These are phyloP conservation scores for Blastobasis adustella DNA, from an alignment of 2,888 invertebrate genomes.

Conservation along the genomic window DNA sequence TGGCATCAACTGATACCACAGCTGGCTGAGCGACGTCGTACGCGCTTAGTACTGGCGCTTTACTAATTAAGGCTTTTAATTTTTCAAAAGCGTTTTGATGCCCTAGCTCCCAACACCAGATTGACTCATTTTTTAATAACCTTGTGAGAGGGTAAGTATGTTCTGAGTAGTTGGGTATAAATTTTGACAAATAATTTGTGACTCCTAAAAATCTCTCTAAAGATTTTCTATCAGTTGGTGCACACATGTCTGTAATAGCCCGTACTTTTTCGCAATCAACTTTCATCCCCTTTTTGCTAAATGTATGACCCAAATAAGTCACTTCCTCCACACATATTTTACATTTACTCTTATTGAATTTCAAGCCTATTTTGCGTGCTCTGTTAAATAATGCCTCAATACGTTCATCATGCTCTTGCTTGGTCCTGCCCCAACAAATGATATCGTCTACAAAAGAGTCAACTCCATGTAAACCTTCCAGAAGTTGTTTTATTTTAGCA, in stretches of 20 bases:
- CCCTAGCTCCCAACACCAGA: neutral
- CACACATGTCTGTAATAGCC: neutral
- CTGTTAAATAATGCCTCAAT: neutral
- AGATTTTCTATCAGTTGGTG: neutral
- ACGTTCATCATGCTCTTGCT: constrained; percentile 1
- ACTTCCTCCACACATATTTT: constrained; percentile 3
- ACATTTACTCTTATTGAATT: constrained; percentile 5
- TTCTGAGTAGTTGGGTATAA: constrained; percentile 5
- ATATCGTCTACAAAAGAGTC: constrained; percentile 4
- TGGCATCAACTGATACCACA: too few species aligned
- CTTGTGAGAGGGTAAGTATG: neutral
- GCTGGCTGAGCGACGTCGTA: too few species aligned
- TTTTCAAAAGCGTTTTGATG: neutral
- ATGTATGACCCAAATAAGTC: constrained; percentile 1
- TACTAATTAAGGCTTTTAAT: constrained; percentile 1
- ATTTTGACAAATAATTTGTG: constrained; percentile 4
- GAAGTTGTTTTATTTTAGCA: too few species aligned
- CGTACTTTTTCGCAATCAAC: neutral
- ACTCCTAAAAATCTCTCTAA: constrained; percentile 4
- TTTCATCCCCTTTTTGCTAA: constrained; percentile 5
- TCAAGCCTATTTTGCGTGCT: neutral
- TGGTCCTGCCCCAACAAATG: constrained; percentile 4
- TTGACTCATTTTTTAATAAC: constrained; percentile 1
- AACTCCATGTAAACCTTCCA: neutral
- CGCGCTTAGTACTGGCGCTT: neutral